Evolutionary conservation across 2,888 invertebrate genomes (phyloP).

Genomic region (Plagiodera versicolora): DNA sequence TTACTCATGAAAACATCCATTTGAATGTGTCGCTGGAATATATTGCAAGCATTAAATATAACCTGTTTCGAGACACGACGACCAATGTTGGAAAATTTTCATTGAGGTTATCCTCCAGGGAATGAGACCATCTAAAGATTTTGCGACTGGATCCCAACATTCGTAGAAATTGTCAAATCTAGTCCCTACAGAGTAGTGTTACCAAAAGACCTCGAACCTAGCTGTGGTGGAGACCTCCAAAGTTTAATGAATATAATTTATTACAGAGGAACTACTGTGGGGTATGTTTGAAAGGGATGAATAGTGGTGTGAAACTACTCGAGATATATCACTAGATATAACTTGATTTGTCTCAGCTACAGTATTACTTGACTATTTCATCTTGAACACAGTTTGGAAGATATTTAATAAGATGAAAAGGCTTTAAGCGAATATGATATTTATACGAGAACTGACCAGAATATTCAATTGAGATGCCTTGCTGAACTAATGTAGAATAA

Average conservation of each 20-base stretch:
- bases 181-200: slow-evolving; percentile 29
- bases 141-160: slow-evolving; percentile 1
- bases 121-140: neutral
- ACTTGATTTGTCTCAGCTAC: too few relatives aligned
- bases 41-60: neutral
- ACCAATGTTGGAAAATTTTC: slow-evolving; percentile 15
- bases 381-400: too few relatives aligned
- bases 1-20: too few relatives aligned
- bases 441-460: too few relatives aligned
- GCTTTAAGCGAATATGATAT: too few relatives aligned
- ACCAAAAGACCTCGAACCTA: slow-evolving; percentile 35
- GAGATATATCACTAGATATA: too few relatives aligned
- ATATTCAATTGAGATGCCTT: too few relatives aligned
- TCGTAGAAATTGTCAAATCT: slow-evolving; percentile 21
- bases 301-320: slow-evolving; percentile 4
- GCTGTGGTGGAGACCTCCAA: slow-evolving; percentile 36
- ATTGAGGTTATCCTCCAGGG: slow-evolving; percentile 13
- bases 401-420: too few relatives aligned
- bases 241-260: slow-evolving; percentile 40
- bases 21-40: neutral
- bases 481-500: too few relatives aligned
- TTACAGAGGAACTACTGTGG: neutral
- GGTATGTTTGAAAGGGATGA: neutral
- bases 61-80: neutral
- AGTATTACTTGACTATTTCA: too few relatives aligned